phyloP scores from a whole-genome alignment of 2,113 vertebrate species.

The Holacanthus passer region DNA sequence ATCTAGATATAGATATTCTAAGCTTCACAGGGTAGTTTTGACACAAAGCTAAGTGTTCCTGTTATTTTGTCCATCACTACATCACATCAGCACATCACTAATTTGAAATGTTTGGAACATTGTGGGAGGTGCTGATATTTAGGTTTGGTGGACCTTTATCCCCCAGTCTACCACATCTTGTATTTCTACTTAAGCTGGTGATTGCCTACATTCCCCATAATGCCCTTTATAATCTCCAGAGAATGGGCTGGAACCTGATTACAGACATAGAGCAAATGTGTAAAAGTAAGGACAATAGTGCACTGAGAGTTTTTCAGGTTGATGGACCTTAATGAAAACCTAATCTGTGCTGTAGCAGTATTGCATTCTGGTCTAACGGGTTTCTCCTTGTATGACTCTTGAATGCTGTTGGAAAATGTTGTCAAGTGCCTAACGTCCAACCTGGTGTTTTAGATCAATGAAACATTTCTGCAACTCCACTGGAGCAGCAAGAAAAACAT shows the following conservation, averaged over 20 bases:
- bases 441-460: not conserved
- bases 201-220: slow-evolving; percentile 6
- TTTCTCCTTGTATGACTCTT: not conserved
- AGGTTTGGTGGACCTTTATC: not conserved
- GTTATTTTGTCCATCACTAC: not conserved
- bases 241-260: not conserved
- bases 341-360: not conserved
- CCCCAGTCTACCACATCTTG: not conserved
- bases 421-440: not conserved
- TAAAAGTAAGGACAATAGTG: not conserved
- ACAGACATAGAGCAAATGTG: not conserved
- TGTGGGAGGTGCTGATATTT: not conserved
- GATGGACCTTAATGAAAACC: not conserved
- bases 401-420: slow-evolving; percentile 1
- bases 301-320: not conserved
- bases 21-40: not conserved
- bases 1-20: not conserved
- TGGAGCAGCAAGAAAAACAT: not conserved
- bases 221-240: not conserved
- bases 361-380: not conserved
- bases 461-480: not conserved
- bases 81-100: not conserved
- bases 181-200: not conserved
- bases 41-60: not conserved
- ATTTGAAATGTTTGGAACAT: not conserved